Conservation (phyloP, 2,113 vertebrate species). For the Triplophysa rosa region DNA sequence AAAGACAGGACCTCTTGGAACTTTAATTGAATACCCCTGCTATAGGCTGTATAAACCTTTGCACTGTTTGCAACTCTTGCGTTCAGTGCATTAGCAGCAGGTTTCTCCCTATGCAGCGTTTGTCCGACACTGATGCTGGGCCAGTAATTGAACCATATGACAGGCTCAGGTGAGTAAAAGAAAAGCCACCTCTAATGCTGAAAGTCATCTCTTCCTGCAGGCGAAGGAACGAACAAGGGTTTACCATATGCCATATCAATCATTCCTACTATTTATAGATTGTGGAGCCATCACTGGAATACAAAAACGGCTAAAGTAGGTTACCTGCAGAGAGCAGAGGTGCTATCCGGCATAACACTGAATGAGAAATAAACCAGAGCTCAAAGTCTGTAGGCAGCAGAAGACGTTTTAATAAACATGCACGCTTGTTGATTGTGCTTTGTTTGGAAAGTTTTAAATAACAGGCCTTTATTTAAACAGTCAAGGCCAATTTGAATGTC, state of each 20-base stretch:
- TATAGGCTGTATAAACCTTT: conserved; percentile 4
- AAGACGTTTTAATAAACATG: not conserved
- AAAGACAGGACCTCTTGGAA: not conserved
- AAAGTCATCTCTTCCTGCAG: conserved; percentile 64
- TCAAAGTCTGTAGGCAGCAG: not conserved
- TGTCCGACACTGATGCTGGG: conserved; percentile 43
- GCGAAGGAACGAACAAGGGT: conserved; percentile 57
- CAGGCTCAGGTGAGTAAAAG: conserved; percentile 58
- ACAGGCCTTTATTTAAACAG: not conserved
- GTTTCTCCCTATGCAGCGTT: conserved; percentile 22
- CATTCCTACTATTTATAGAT: conserved; percentile 70
- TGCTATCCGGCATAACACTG: not conserved
- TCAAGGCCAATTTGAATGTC: not conserved
- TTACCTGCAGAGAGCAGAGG: conserved; percentile 51
- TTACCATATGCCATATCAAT: conserved; percentile 64
- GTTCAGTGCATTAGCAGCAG: conserved; percentile 8
- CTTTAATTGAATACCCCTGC: not conserved
- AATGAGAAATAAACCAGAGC: not conserved
- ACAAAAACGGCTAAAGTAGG: conserved; percentile 71
- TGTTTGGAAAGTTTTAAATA: not conserved
- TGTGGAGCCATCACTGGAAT: conserved; percentile 58
- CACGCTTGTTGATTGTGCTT: not conserved
- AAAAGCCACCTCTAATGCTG: conserved; percentile 52
- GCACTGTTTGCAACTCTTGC: not conserved
- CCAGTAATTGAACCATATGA: conserved; percentile 54